Conservation (phyloP, 2,888 invertebrate genomes). For the Meteorus colon region DNA sequence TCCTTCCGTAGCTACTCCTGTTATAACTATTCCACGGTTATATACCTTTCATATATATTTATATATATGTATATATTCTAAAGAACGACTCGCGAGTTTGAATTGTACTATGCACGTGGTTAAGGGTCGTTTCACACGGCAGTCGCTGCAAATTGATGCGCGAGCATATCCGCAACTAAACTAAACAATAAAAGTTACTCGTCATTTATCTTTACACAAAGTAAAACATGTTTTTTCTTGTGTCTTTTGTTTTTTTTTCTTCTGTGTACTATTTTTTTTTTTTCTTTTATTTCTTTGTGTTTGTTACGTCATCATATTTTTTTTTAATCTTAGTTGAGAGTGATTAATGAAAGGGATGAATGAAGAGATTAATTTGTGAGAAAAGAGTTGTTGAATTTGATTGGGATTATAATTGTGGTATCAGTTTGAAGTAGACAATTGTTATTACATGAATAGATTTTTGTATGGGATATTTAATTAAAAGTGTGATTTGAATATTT, state of each 20-base stretch:
- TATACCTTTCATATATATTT: background rate
- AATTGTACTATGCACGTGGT: constrained; percentile 15
- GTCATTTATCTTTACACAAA: background rate
- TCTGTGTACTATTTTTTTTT: background rate
- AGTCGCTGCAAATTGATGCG: constrained; percentile 20
- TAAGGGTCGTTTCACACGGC: constrained; percentile 46
- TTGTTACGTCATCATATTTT: too few species aligned
- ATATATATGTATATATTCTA: background rate
- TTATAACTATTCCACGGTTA: background rate
- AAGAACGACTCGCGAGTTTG: background rate
- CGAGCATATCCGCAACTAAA: constrained; percentile 19
- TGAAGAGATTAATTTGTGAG: too few species aligned
- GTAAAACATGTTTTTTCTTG: background rate
- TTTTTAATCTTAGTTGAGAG: too few species aligned
- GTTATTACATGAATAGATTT: too few species aligned
- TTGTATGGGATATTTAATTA: too few species aligned
- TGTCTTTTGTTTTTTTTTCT: background rate
- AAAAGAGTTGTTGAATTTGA: too few species aligned
- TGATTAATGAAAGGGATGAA: too few species aligned
- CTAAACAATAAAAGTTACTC: constrained; percentile 21
- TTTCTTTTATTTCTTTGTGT: background rate
- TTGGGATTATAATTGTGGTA: too few species aligned
- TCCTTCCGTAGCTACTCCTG: constrained; percentile 29
- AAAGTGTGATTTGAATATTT: too few species aligned
- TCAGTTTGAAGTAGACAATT: too few species aligned